phyloP scores from a whole-genome alignment of 2,113 vertebrate species.

The Calyptomena viridis region DNA sequence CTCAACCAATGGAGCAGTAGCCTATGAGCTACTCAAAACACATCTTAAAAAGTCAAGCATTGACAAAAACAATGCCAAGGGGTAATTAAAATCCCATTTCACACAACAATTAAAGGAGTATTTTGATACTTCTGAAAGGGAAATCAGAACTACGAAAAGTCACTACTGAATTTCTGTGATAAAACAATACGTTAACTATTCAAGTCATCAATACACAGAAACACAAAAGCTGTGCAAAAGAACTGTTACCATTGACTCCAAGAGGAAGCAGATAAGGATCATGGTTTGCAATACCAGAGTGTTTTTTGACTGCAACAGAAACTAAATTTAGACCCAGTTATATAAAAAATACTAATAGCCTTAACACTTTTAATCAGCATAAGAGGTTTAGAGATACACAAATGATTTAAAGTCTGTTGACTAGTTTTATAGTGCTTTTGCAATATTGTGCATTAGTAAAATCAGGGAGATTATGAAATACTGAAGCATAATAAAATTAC shows the following conservation, averaged over 20 bases:
- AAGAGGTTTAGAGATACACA: conserved; percentile 69
- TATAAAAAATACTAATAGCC: conserved; percentile 71
- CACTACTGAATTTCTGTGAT: background rate
- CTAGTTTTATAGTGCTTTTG: conserved; percentile 66
- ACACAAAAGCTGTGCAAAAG: background rate
- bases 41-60: background rate
- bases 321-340: conserved; percentile 70
- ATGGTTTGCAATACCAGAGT: background rate
- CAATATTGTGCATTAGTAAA: conserved; percentile 71
- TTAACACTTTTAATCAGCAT: conserved; percentile 70
- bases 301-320: conserved; percentile 46
- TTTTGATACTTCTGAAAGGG: background rate
- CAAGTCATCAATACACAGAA: background rate
- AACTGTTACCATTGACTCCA: background rate
- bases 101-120: background rate
- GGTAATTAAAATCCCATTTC: background rate
- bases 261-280: conserved; percentile 12
- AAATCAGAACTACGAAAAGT: background rate
- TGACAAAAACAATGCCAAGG: background rate
- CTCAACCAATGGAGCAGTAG: background rate
- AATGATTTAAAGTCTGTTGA: conserved; percentile 66
- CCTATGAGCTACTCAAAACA: background rate
- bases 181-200: background rate
- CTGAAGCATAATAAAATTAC: conserved; percentile 53
- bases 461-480: conserved; percentile 58